phyloP scores from a whole-genome alignment of 2,797 vertebrate species.

The Paguma larvata region DNA sequence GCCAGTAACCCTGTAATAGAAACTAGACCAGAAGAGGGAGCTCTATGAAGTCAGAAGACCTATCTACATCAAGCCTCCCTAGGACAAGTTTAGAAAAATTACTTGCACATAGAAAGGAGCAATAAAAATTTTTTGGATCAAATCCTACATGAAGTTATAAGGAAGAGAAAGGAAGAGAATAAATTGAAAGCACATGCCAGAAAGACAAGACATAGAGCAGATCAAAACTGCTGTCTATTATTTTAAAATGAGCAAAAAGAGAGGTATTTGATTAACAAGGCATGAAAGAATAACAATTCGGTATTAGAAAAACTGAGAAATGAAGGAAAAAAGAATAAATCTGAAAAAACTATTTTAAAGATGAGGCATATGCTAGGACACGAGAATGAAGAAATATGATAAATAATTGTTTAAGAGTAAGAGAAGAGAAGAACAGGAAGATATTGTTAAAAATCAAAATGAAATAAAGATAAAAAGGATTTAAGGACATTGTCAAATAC shows the following conservation, averaged over 20 bases:
- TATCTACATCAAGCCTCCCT: not conserved
- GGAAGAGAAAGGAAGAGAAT: not conserved
- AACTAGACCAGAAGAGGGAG: not conserved
- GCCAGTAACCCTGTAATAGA: not conserved
- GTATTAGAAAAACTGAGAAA: not conserved
- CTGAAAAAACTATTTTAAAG: not conserved
- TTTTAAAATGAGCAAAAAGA: slow-evolving; percentile 11
- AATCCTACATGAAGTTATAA: not conserved
- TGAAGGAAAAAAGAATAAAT: not conserved
- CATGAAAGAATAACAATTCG: not conserved
- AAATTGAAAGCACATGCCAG: not conserved
- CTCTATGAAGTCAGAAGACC: not conserved
- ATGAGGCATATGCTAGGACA: not conserved
- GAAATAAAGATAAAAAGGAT: not conserved
- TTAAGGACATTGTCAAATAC: not conserved
- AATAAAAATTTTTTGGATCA: not conserved
- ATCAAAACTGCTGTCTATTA: not conserved
- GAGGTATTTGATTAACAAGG: not conserved
- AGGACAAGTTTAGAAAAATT: not conserved
- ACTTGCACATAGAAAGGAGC: not conserved
- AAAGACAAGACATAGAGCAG: not conserved
- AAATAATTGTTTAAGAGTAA: not conserved
- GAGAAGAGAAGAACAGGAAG: not conserved
- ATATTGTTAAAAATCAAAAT: not conserved
- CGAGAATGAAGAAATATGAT: not conserved